A percentile compares a stretch with the other conserved stretches of the same genome.
These are phyloP conservation scores for Steatornis caripensis DNA, from an alignment of 2,113 vertebrate species.

Conservation along the genomic window DNA sequence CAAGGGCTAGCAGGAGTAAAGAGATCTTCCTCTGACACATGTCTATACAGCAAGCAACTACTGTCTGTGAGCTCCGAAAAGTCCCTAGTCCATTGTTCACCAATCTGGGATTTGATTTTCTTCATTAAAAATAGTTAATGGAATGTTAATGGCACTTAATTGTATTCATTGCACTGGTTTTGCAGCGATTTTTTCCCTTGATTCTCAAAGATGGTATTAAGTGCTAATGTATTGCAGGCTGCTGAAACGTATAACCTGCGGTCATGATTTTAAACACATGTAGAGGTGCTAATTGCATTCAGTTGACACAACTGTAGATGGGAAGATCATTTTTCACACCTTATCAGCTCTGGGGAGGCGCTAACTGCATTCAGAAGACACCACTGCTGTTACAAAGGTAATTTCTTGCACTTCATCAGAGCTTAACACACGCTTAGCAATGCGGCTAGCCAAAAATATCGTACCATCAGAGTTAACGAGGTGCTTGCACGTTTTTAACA, in stretches of 20 bases:
- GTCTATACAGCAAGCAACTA: background rate
- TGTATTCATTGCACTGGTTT: constrained; percentile 28
- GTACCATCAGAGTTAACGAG: constrained; percentile 19
- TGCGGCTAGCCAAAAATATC: constrained; percentile 37
- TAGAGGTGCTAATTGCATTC: constrained; percentile 68
- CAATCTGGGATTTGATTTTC: background rate
- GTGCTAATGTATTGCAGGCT: constrained; percentile 47
- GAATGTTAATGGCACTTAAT: constrained; percentile 24
- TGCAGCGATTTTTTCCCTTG: background rate
- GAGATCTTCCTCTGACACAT: background rate
- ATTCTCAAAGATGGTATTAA: constrained; percentile 43
- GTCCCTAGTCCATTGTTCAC: background rate
- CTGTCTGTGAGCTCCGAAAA: background rate
- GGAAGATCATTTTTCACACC: constrained; percentile 63
- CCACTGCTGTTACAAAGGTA: constrained; percentile 55
- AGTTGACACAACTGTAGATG: constrained; percentile 54
- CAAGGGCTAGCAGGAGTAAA: background rate
- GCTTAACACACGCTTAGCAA: constrained; percentile 41
- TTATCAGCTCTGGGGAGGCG: constrained; percentile 46
- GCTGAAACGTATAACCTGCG: constrained; percentile 24
- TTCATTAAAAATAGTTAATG: constrained; percentile 40
- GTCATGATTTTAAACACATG: constrained; percentile 62
- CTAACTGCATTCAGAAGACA: constrained; percentile 56
- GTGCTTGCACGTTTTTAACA: background rate
- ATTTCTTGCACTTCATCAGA: constrained; percentile 50